Percentiles rank a stretch among this genome's conserved stretches.
Conservation (phyloP, 2,113 vertebrate species). For the Limanda limanda region DNA sequence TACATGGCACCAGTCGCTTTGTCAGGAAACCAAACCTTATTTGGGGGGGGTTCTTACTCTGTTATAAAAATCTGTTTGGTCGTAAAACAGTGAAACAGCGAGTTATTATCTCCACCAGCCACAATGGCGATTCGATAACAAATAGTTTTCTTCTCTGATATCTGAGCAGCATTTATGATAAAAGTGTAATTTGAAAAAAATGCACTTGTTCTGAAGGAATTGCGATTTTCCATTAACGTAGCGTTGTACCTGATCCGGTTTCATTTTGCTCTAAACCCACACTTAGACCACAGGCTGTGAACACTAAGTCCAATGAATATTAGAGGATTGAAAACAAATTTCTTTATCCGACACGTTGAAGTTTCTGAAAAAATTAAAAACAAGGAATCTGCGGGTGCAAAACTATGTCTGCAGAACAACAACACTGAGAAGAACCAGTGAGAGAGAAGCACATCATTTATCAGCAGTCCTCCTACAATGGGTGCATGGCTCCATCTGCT, state of each 20-base stretch:
- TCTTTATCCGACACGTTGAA: neutral
- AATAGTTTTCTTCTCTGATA: constrained; percentile 38
- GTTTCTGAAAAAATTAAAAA: constrained; percentile 18
- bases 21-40: constrained; percentile 37
- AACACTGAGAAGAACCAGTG: constrained; percentile 10
- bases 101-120: constrained; percentile 25
- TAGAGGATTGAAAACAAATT: constrained; percentile 17
- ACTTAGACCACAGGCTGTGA: constrained; percentile 17
- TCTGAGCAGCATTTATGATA: constrained; percentile 38
- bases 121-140: constrained; percentile 39
- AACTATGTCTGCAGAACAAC: constrained; percentile 20
- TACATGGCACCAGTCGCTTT: constrained; percentile 38
- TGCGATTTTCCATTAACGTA: constrained; percentile 14
- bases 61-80: constrained; percentile 34
- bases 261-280: constrained; percentile 9
- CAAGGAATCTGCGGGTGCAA: constrained; percentile 22
- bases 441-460: constrained; percentile 15
- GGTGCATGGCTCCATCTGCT: constrained; percentile 68
- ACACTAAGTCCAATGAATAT: constrained; percentile 5
- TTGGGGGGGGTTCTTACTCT: constrained; percentile 18
- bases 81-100: constrained; percentile 40
- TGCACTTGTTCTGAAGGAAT: constrained; percentile 9
- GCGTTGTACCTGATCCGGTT: constrained; percentile 20
- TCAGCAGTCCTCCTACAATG: neutral
- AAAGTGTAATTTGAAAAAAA: constrained; percentile 26